Evolutionary conservation across 37 sponge, comb jelly and placozoan genomes (phyloP).

Genomic region (Axinella damicornis): DNA sequence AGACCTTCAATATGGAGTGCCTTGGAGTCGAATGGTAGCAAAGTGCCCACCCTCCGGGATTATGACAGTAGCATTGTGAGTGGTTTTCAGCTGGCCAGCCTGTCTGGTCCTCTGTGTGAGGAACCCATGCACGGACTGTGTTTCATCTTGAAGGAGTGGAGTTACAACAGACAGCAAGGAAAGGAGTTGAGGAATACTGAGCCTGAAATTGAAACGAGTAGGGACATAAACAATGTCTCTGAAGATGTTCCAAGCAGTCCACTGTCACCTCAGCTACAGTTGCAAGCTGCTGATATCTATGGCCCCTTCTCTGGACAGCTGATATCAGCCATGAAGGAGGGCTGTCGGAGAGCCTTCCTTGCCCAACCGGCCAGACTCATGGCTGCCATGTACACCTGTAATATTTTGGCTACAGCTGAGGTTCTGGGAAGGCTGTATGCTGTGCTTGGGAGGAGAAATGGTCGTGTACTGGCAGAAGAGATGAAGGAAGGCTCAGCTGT

Average conservation of each 20-base stretch:
- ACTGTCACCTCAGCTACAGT: no score
- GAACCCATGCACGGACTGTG: conserved; percentile 95
- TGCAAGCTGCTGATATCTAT: not conserved
- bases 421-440: conserved; percentile 93
- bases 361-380: conserved; percentile 90
- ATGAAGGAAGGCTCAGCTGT: conserved; percentile 90
- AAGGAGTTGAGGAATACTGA: not conserved
- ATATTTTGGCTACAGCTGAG: conserved; percentile 92
- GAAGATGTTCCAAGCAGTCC: no score
- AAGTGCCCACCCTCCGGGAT: conserved; percentile 39
- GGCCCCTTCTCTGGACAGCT: conserved; percentile 93
- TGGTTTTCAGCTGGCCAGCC: conserved; percentile 95
- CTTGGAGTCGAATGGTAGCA: not conserved
- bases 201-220: not conserved
- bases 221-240: no score
- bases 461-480: conserved; percentile 85
- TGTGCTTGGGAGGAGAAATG: conserved; percentile 88
- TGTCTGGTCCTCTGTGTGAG: conserved; percentile 97
- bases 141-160: conserved; percentile 81
- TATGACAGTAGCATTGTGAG: conserved; percentile 84
- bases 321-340: conserved; percentile 93
- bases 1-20: conserved; percentile 75
- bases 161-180: not conserved
- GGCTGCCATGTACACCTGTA: conserved; percentile 93
- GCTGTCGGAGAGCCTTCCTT: conserved; percentile 86